Percentiles rank a stretch among this genome's conserved stretches.
Evolutionary conservation across 2,113 vertebrate genomes (phyloP).

Genomic region (Dasyurus viverrinus): DNA sequence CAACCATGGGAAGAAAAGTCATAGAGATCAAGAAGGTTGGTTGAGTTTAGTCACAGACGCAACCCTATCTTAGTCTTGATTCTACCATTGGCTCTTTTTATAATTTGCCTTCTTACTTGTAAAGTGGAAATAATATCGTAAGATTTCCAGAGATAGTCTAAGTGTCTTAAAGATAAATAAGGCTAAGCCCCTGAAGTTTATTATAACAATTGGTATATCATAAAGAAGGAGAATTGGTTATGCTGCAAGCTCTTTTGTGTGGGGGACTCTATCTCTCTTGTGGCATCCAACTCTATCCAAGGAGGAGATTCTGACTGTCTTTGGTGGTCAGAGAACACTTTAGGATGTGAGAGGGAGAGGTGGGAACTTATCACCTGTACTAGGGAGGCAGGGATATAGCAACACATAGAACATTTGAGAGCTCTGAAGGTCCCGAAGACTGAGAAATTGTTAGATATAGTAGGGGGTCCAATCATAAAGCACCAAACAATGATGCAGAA

Average conservation of each 20-base stretch:
- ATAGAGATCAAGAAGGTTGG: background rate
- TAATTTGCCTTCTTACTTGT: background rate
- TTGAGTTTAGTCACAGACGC: background rate
- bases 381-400: background rate
- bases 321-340: background rate
- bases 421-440: background rate
- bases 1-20: background rate
- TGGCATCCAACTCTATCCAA: background rate
- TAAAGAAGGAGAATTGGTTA: background rate
- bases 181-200: slow-evolving; percentile 24
- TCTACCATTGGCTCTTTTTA: background rate
- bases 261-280: background rate
- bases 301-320: background rate
- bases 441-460: background rate
- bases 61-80: background rate
- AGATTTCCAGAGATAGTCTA: background rate
- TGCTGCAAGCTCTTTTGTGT: background rate
- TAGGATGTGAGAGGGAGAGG: background rate
- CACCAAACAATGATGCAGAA: background rate
- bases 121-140: background rate
- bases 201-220: background rate
- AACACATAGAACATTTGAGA: background rate
- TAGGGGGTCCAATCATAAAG: background rate
- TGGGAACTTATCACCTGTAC: background rate
- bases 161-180: background rate